A percentile compares a stretch with the other conserved stretches of the same genome.
phyloP scores from a whole-genome alignment of 2,888 invertebrate species.

The Erynnis tages region DNA sequence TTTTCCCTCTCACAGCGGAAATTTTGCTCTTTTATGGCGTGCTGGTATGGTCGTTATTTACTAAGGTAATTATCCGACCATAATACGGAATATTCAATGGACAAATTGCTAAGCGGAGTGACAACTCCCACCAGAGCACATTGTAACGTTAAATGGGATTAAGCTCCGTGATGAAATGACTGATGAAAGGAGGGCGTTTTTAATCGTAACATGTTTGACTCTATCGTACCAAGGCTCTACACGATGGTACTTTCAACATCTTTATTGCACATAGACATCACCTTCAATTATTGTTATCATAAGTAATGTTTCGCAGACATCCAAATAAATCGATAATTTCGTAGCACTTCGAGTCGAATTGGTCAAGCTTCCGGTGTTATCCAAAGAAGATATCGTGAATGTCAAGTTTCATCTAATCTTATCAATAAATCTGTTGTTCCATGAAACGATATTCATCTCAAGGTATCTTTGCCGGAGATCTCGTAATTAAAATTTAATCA shows the following conservation, averaged over 20 bases:
- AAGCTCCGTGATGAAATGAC: constrained; percentile 23
- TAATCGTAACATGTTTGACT: constrained; percentile 20
- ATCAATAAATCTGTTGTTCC: constrained; percentile 10
- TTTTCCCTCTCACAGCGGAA: constrained; percentile 71
- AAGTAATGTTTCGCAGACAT: no score
- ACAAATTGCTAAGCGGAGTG: constrained; percentile 64
- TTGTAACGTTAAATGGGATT: constrained; percentile 27
- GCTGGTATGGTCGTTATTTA: constrained; percentile 73
- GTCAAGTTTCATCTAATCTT: constrained; percentile 14
- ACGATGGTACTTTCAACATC: constrained; percentile 21
- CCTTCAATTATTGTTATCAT: background rate
- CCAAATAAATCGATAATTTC: background rate
- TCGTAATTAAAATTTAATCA: constrained; percentile 18
- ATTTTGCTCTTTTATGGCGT: constrained; percentile 76
- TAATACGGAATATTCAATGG: constrained; percentile 66
- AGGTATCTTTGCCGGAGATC: constrained; percentile 14
- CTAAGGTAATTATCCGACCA: constrained; percentile 69
- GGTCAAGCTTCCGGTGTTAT: constrained; percentile 11
- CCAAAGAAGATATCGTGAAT: background rate
- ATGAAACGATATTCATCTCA: background rate
- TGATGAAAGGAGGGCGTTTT: constrained; percentile 22
- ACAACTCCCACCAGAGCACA: constrained; percentile 48
- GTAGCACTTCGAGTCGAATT: background rate
- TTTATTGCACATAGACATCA: no score
- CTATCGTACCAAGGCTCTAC: background rate